Base-by-base conservation (phyloP, 2,797 vertebrate species). In the Acestrorhynchus altus region DNA sequence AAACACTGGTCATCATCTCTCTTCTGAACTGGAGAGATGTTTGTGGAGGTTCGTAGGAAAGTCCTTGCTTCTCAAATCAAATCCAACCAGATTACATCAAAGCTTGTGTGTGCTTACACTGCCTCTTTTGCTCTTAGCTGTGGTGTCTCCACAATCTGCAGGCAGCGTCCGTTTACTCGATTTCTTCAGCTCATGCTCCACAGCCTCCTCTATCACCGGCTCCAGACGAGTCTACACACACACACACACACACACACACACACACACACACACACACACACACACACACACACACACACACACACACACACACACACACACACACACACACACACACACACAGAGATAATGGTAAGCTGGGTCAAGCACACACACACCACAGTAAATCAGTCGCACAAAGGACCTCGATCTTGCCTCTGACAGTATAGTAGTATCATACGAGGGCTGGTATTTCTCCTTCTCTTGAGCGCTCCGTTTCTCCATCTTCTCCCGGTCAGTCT, bases 161-260 rank as follows among this genome's bases (percentile, higher is more conserved):
- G 96, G 97, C 92, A 99, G 96, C 89, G 97, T 99, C 91, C 97
- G 95, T 93, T 99, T 99, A 94, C 96, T 99, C 91, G 97, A 98
- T 94, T 98, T 99, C 95, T 98, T 99, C 94, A 98, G 96, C 94
- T 99, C 97, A 90, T 98, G 96, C 94, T 99, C 97, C 91, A 97
- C 94, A 86, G 94, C 94, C 89, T 98, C 97, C 92, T 98, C 97
- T 91, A 98, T 96, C 93, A 98, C 96, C 92, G 97, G 96, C 94
- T 98, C 97, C 94, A 98, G 95, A 92, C 96, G 92, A 90, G 89
- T 95, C 92, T 85, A 61, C 13, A 0, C 0, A 72, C 15, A 74
- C 44, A 66, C 18, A 75, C 40, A 61, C 24, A 26, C 31, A 35
- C 31, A 6, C 31, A 2, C 6, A 2, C 28, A 95, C 93, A 96